These are phyloP conservation scores for Felis chaus DNA, from an alignment of 2,113 vertebrate species.

Conservation along the genomic window DNA sequence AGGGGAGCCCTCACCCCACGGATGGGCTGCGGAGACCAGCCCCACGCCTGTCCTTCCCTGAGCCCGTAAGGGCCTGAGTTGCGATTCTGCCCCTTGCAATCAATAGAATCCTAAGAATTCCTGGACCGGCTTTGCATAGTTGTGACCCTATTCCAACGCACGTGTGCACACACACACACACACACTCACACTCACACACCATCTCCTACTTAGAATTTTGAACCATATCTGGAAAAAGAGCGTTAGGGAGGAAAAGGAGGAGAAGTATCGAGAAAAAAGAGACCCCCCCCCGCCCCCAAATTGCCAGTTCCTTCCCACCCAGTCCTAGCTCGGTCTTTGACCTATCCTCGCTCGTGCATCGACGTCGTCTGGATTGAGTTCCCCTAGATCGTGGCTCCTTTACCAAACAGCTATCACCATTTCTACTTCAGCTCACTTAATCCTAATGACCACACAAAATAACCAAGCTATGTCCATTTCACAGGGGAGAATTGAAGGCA, in stretches of 20 bases:
- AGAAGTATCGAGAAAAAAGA: not conserved
- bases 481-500: not conserved
- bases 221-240: not conserved
- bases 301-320: not conserved
- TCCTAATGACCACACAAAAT: not conserved
- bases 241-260: not conserved
- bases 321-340: not conserved
- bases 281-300: not conserved
- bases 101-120: not conserved
- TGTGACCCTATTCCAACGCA: no score
- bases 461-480: not conserved
- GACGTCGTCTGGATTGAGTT: not conserved
- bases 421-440: not conserved
- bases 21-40: not conserved
- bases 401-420: not conserved
- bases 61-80: not conserved
- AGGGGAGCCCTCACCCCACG: not conserved
- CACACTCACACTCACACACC: not conserved
- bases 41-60: not conserved
- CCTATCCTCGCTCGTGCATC: fast-evolving
- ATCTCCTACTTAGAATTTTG: not conserved
- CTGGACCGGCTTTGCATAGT: no score
- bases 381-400: not conserved
- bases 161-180: not conserved
- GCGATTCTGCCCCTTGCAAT: not conserved